Conservation (phyloP, 1,140 invertebrate genomes). For the Pentalonia nigronervosa region DNA sequence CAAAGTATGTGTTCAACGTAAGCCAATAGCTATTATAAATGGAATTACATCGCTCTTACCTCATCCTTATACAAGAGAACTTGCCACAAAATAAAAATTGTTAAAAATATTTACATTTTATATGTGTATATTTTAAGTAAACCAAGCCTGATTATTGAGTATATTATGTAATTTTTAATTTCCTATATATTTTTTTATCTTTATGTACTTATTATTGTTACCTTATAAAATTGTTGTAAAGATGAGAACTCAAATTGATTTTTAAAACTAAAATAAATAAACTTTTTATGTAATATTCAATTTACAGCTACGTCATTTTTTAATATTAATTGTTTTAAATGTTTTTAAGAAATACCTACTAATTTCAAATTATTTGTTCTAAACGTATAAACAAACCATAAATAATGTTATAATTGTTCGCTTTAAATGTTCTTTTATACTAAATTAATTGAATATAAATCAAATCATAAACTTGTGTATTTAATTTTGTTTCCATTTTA, state of each 20-base stretch:
- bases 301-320: not conserved
- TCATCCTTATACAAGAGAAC: not conserved
- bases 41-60: slow-evolving; percentile 36
- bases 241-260: not conserved
- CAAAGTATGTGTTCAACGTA: slow-evolving; percentile 48
- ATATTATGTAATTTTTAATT: not conserved
- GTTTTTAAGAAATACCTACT: not conserved
- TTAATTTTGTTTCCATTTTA: not conserved
- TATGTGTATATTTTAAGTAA: not conserved
- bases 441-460: not conserved
- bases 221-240: not conserved
- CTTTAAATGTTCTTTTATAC: not conserved
- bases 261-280: not conserved
- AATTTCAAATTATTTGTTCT: not conserved
- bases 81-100: not conserved
- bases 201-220: slow-evolving; percentile 6
- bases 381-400: not conserved
- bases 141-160: slow-evolving; percentile 18
- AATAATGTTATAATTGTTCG: not conserved
- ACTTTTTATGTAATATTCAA: not conserved
- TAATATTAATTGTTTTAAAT: not conserved
- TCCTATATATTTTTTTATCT: not conserved
- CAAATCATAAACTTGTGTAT: not conserved
- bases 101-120: slow-evolving; percentile 6
- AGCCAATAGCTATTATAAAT: slow-evolving; percentile 43